Evolutionary conservation across 2,888 invertebrate species (phyloP).

Genomic region (Caenorhabditis sp.): DNA sequence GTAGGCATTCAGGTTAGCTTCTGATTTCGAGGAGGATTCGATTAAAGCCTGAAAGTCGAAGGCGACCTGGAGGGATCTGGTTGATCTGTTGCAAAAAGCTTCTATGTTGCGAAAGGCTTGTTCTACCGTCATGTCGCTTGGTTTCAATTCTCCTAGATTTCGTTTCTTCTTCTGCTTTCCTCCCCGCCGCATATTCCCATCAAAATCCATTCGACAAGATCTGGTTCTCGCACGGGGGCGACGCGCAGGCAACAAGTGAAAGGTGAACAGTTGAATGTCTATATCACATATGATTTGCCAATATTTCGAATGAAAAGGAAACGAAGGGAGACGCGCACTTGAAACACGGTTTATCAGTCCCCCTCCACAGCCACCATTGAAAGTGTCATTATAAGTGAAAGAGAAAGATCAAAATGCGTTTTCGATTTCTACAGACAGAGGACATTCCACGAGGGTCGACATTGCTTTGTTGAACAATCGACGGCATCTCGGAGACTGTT

Average conservation of each 20-base stretch:
- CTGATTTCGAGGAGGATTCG: background rate
- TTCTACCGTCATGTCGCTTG: constrained; percentile 46
- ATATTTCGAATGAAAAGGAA: constrained; percentile 48
- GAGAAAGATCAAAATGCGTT: constrained; percentile 51
- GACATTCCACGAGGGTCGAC: constrained; percentile 31
- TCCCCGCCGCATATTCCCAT: constrained; percentile 20
- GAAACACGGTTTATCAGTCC: constrained; percentile 53
- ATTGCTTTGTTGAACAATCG: constrained; percentile 24
- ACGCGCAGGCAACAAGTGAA: constrained; percentile 61
- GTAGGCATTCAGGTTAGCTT: constrained; percentile 12
- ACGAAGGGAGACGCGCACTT: constrained; percentile 16
- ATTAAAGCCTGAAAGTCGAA: background rate
- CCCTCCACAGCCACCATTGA: background rate
- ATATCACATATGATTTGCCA: constrained; percentile 62
- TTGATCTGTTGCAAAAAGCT: constrained; percentile 47
- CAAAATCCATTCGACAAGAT: constrained; percentile 50
- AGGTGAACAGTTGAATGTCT: constrained; percentile 66
- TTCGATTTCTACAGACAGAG: constrained; percentile 26
- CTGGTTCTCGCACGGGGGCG: constrained; percentile 49
- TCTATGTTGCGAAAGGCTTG: constrained; percentile 49
- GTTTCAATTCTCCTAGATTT: constrained; percentile 2
- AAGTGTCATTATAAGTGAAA: constrained; percentile 43
- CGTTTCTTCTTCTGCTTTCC: constrained; percentile 1
- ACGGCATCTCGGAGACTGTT: constrained; percentile 34
- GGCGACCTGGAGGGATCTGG: constrained; percentile 34